Evolutionary conservation across 2,888 invertebrate species (phyloP).

Genomic region (Ormyrus rosae): DNA sequence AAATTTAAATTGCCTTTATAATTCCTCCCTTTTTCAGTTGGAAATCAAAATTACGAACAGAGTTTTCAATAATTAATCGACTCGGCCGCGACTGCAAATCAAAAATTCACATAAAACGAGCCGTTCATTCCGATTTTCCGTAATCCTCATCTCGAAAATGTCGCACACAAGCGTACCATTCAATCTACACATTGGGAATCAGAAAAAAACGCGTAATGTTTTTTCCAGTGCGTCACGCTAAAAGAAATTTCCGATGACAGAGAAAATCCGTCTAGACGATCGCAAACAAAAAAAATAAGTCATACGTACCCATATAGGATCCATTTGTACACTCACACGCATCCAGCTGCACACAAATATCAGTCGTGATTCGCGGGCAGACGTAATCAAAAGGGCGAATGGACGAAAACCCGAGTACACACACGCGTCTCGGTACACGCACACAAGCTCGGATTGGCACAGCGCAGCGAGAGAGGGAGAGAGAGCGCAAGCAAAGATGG

Average conservation of each 20-base stretch:
- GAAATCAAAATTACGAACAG: no score
- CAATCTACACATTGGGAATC: no score
- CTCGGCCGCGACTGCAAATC: no score
- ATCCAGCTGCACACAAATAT: no score
- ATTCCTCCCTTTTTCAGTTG: no score
- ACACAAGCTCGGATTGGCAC: no score
- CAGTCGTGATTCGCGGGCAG: constrained; percentile 7
- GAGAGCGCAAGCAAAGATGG: constrained; percentile 5
- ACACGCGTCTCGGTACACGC: neutral
- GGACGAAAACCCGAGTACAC: neutral
- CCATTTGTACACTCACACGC: neutral
- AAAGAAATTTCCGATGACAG: constrained; percentile 32
- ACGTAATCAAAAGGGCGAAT: neutral
- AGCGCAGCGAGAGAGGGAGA: neutral
- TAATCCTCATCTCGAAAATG: no score
- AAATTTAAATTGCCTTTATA: no score
- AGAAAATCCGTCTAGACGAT: constrained; percentile 41
- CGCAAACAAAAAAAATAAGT: constrained; percentile 18
- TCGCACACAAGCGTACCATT: no score
- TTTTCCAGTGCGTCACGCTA: neutral
- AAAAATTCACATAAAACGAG: no score
- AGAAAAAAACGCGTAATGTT: neutral
- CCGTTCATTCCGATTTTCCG: no score
- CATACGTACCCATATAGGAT: neutral
- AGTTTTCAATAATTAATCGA: no score